Percentiles rank a stretch among this genome's conserved stretches.
Conservation (phyloP, 2,888 invertebrate genomes). For the Andricus curvator region DNA sequence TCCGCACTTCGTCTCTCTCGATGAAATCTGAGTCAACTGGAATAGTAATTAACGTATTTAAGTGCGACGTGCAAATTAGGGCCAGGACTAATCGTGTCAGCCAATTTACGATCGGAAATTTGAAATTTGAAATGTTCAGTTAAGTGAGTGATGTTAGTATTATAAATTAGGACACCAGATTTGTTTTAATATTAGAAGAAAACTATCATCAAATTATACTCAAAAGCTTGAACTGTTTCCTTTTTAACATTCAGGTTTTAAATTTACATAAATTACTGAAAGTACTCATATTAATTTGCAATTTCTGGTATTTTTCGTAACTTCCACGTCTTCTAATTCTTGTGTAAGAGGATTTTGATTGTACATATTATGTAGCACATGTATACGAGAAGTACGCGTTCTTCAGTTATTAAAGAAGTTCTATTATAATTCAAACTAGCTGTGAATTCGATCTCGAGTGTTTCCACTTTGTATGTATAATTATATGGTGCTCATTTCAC, state of each 20-base stretch:
- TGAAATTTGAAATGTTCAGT: slow-evolving; percentile 1
- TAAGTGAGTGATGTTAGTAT: not conserved
- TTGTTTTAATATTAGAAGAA: not conserved
- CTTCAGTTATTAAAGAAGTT: too few relatives aligned
- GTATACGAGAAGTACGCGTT: too few relatives aligned
- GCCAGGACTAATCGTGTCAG: slow-evolving; percentile 12
- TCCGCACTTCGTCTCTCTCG: slow-evolving; percentile 15
- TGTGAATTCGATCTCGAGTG: too few relatives aligned
- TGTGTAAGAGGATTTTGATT: too few relatives aligned
- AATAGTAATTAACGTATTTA: slow-evolving; percentile 32
- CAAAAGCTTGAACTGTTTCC: not conserved
- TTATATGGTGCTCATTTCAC: too few relatives aligned
- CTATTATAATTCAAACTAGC: too few relatives aligned
- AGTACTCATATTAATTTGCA: not conserved
- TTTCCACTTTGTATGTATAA: too few relatives aligned
- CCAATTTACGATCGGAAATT: slow-evolving; percentile 35
- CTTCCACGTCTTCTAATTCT: too few relatives aligned
- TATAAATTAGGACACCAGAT: not conserved
- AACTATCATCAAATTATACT: not conserved
- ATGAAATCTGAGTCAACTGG: slow-evolving; percentile 11
- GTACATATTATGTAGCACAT: too few relatives aligned
- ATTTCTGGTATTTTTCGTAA: too few relatives aligned
- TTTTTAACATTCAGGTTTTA: not conserved
- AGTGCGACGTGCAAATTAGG: slow-evolving; percentile 30
- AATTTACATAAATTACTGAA: not conserved